phyloP scores from a whole-genome alignment of 2,797 vertebrate genomes.

The Gallirallus australis region DNA sequence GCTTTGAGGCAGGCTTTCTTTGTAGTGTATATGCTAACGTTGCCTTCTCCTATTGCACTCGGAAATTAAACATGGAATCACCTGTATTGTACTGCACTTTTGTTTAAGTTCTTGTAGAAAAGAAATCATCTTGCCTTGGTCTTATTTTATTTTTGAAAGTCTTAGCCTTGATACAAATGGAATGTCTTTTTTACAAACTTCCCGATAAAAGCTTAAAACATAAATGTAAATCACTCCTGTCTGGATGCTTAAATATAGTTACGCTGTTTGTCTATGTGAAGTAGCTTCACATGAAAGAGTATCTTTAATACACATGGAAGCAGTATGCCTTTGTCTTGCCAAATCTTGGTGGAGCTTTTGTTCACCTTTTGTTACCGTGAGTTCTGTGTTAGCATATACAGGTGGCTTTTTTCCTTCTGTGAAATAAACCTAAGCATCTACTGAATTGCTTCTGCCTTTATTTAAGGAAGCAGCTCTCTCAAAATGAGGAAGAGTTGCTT shows the following conservation, averaged over 20 bases:
- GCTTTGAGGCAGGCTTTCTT: slow-evolving; percentile 17
- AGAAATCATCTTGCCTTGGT: not conserved
- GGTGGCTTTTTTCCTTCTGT: not conserved
- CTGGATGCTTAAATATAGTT: not conserved
- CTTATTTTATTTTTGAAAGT: not conserved
- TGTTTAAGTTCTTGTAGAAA: not conserved
- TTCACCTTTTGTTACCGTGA: slow-evolving; percentile 31
- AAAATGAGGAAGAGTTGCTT: not conserved
- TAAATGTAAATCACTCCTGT: not conserved
- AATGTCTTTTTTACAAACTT: not conserved
- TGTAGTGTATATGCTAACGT: not conserved
- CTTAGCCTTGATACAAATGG: not conserved
- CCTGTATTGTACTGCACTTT: slow-evolving; percentile 24
- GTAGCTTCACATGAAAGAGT: not conserved
- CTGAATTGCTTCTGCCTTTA: not conserved
- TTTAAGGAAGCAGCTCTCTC: not conserved
- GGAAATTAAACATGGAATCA: slow-evolving; percentile 13
- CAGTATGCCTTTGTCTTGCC: slow-evolving; percentile 22
- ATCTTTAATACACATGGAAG: not conserved
- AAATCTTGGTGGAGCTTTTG: slow-evolving; percentile 23
- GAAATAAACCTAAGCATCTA: not conserved
- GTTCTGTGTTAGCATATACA: not conserved
- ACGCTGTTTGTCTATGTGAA: not conserved
- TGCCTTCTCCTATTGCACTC: not conserved
- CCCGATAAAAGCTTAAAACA: not conserved